These are phyloP conservation scores for Apomyelois bistriatella DNA, from an alignment of 2,888 invertebrate species.

Conservation along the genomic window DNA sequence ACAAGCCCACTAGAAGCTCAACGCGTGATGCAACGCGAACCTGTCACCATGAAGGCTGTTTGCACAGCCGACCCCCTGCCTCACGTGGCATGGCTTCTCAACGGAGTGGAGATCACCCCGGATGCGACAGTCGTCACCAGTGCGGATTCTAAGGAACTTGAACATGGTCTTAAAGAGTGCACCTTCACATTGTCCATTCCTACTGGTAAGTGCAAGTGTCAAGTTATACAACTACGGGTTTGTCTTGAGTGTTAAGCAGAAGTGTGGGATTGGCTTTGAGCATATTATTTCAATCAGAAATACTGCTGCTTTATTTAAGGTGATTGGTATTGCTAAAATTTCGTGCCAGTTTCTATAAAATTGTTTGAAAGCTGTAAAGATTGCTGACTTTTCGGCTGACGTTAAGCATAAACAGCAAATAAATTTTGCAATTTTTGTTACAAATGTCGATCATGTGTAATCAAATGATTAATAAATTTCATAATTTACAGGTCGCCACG, in stretches of 20 bases:
- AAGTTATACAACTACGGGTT: no score
- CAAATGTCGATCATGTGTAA: no score
- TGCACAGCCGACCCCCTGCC: conserved; percentile 95
- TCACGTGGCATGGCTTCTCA: conserved; percentile 90
- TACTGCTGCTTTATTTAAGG: no score
- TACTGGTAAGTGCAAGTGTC: conserved; percentile 73
- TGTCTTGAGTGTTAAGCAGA: no score
- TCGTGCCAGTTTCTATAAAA: no score
- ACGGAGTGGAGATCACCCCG: conserved; percentile 83
- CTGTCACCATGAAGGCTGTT: conserved; percentile 84
- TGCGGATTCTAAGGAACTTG: conserved; percentile 83
- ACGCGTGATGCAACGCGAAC: conserved; percentile 84
- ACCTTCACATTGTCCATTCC: conserved; percentile 89
- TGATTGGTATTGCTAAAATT: no score
- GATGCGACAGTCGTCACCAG: conserved; percentile 83
- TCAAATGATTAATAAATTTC: not conserved
- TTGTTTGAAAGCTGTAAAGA: no score
- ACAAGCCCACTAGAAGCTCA: conserved; percentile 83
- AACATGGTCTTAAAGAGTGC: conserved; percentile 89
- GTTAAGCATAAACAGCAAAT: no score
- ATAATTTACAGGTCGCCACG: conserved; percentile 79
- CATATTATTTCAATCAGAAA: no score
- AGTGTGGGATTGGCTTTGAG: no score
- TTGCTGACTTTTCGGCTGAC: no score
- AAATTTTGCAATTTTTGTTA: no score